phyloP scores from a whole-genome alignment of 2,113 vertebrate genomes.

The Raja brachyura region DNA sequence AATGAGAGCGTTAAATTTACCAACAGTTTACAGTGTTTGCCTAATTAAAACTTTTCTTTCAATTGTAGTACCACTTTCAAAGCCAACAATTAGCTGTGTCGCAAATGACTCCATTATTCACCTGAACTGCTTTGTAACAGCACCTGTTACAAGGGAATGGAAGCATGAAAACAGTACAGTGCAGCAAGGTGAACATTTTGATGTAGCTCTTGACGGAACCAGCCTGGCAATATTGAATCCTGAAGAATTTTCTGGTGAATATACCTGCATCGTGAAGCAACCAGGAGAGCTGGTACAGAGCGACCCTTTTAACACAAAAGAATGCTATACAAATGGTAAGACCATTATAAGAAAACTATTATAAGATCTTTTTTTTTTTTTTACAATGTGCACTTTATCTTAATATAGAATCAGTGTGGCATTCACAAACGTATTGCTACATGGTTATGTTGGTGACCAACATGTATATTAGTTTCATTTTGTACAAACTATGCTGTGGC shows the following conservation, averaged over 20 bases:
- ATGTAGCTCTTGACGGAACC: not conserved
- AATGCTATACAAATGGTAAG: not conserved
- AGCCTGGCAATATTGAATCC: not conserved
- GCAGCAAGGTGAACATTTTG: too few species aligned
- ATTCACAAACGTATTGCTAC: not conserved
- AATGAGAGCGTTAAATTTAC: too few species aligned
- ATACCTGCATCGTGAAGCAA: not conserved
- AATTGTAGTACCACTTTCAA: not conserved
- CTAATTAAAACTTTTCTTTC: not conserved
- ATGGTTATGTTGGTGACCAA: not conserved
- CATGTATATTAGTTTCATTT: not conserved
- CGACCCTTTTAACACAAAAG: not conserved
- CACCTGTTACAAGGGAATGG: not conserved
- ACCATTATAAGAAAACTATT: not conserved
- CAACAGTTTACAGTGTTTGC: too few species aligned
- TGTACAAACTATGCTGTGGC: too few species aligned
- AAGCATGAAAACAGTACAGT: not conserved
- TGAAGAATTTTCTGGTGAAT: not conserved
- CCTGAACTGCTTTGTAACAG: not conserved
- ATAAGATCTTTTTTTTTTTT: too few species aligned
- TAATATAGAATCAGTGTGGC: not conserved
- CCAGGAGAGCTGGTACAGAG: not conserved
- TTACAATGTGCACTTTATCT: not conserved
- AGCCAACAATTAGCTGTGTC: not conserved
- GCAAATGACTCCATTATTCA: not conserved